Evolutionary conservation across 2,797 vertebrate genomes (phyloP), one percentile per base, ranked within the genome.

Genomic region (Percopsis omiscomaycus): DNA sequence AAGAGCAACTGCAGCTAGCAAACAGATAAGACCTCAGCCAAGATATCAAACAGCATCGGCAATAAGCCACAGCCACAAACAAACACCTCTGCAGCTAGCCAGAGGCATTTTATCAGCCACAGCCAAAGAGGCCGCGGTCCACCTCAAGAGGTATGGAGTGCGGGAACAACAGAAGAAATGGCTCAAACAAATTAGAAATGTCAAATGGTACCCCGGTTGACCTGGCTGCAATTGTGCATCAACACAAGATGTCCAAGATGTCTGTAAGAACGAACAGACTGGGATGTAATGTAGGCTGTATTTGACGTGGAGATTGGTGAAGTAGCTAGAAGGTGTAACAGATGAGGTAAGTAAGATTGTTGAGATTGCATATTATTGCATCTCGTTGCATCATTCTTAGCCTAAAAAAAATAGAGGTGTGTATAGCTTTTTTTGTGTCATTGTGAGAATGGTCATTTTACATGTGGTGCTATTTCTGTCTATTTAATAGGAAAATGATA

Each of bases 31-130:
- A 76, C 69, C 62, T 37, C 64, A 73, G 77, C 77, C 69, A 52
- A 78, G 75, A 80, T 88, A 87, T 86, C 84, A 81, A 84, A 84
- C 83, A 47, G 81, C 79, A 84, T 88, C 83, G 79, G 79, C 79
- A 80, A 84, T 86, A 80, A 84, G 78, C 84, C 60, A 61, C 53
- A n/a, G 78, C 69, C 69, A 64, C 72, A 48, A 73, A 53, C 16
- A 53, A 53, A 83, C 78, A 69, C 69, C 78, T 77, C 10, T 42
- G 56, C 61, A 74, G 69, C 68, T 71, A 53, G 73, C 68, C 68
- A 61, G 16, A 11, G 66, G 61, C 57, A 50, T 65, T 56, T 59
- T 55, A 51, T 63, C 62, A 53, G 5, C 54, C 69, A 3, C 55
- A 15, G 59, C 62, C 64, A 68, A 61, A 54, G 66, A 61, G 68